phyloP scores from a whole-genome alignment of 2,113 vertebrate genomes.

The Pangasianodon hypophthalmus region DNA sequence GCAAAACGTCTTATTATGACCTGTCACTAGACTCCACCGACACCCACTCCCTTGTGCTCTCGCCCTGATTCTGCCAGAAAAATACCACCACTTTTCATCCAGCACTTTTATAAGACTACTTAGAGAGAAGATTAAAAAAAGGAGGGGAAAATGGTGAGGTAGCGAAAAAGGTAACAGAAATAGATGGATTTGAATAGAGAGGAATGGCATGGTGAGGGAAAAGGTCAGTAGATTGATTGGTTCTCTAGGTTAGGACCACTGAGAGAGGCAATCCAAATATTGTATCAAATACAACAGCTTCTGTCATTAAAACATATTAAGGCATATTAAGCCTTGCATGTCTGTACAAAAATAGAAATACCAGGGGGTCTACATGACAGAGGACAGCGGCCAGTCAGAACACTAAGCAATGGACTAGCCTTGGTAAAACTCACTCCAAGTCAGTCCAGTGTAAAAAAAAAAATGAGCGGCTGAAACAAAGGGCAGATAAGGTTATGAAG shows the following conservation, averaged over 20 bases:
- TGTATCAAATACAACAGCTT: neutral
- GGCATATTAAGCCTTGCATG: neutral
- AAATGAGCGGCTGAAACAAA: neutral
- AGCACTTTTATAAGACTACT: constrained; percentile 70
- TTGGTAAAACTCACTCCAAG: neutral
- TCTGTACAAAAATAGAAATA: neutral
- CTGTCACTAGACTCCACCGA: constrained; percentile 32
- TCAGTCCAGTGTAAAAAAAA: neutral
- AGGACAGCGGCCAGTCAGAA: neutral
- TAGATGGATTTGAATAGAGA: neutral
- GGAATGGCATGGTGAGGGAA: neutral
- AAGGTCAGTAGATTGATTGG: neutral
- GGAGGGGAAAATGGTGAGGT: neutral
- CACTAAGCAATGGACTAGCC: neutral
- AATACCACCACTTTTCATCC: constrained; percentile 56
- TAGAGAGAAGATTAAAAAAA: constrained; percentile 50
- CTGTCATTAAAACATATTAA: neutral
- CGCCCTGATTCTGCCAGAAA: constrained; percentile 1
- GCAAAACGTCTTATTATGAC: constrained; percentile 58
- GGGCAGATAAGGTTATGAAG: neutral
- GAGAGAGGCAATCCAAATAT: neutral
- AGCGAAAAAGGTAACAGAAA: neutral
- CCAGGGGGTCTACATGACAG: neutral
- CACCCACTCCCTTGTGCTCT: neutral
- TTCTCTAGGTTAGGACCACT: neutral